Percentiles rank a stretch among this genome's conserved stretches.
Conservation (phyloP, 1,140 invertebrate genomes). For the Araneus ventricosus region DNA sequence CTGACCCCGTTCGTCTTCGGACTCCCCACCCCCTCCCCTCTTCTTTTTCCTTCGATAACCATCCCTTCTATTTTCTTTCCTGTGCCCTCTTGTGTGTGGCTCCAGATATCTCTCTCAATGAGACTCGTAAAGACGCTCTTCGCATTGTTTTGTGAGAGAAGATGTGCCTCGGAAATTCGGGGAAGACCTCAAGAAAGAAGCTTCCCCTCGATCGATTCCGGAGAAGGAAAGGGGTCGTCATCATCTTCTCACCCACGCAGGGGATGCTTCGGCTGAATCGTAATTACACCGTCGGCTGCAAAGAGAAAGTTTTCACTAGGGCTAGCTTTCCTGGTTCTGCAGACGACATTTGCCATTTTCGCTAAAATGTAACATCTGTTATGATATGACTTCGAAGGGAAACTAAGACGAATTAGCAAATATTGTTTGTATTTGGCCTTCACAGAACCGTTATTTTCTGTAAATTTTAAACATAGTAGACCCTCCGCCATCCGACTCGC, state of each 20-base stretch:
- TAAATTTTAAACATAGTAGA: no score
- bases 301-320: no score
- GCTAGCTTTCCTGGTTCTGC: no score
- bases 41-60: not conserved
- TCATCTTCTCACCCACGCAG: not conserved
- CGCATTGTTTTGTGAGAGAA: not conserved
- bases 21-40: not conserved
- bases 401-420: no score
- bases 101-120: constrained; percentile 18
- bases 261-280: no score
- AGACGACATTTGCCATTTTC: no score
- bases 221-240: not conserved
- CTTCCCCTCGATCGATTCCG: not conserved
- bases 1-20: not conserved
- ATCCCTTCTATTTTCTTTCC: not conserved
- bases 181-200: not conserved
- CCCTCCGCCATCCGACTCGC: no score
- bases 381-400: no score
- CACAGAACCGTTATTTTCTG: no score
- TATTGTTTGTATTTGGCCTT: no score
- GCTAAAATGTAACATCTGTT: no score
- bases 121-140: not conserved
- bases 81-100: not conserved
- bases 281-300: no score
- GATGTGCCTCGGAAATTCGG: not conserved